These are phyloP conservation scores for Allolobophora icterica DNA, from an alignment of 2,888 invertebrate species.

Conservation along the genomic window DNA sequence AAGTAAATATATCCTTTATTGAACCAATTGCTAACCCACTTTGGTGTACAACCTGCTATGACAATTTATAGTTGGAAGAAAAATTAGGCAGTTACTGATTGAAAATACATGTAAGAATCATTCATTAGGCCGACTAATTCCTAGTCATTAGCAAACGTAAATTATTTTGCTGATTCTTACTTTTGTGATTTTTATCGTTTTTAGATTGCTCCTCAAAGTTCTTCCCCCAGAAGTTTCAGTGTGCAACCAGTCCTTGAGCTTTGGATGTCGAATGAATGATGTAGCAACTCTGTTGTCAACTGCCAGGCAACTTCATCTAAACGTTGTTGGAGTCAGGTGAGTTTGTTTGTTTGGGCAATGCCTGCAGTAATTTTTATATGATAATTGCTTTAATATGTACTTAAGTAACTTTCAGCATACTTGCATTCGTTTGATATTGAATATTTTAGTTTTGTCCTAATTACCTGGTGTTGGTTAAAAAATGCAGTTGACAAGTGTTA, in stretches of 20 bases:
- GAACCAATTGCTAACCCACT: too few relatives aligned
- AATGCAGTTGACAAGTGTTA: too few relatives aligned
- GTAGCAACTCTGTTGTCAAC: conserved; percentile 70
- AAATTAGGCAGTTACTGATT: background rate
- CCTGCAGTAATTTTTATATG: too few relatives aligned
- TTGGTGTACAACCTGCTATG: too few relatives aligned
- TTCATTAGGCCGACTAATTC: too few relatives aligned
- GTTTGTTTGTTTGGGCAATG: background rate
- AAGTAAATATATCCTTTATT: too few relatives aligned
- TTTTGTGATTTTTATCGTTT: conserved; percentile 4
- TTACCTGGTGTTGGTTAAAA: too few relatives aligned
- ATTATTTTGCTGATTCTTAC: background rate
- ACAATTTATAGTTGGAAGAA: too few relatives aligned
- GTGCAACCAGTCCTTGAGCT: conserved; percentile 82
- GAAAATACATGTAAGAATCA: background rate
- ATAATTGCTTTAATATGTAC: too few relatives aligned
- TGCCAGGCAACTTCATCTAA: conserved; percentile 78
- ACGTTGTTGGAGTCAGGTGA: conserved; percentile 71
- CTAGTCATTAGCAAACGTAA: background rate
- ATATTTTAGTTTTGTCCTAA: too few relatives aligned
- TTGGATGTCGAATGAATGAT: conserved; percentile 75
- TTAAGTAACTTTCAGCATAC: too few relatives aligned
- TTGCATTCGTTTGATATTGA: too few relatives aligned
- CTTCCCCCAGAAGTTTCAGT: conserved; percentile 71
- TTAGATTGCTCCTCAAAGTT: conserved; percentile 61